Base-by-base conservation (phyloP, 35 echinoderm and acorn worm genomes). In the Strongylocentrotus purpuratus region DNA sequence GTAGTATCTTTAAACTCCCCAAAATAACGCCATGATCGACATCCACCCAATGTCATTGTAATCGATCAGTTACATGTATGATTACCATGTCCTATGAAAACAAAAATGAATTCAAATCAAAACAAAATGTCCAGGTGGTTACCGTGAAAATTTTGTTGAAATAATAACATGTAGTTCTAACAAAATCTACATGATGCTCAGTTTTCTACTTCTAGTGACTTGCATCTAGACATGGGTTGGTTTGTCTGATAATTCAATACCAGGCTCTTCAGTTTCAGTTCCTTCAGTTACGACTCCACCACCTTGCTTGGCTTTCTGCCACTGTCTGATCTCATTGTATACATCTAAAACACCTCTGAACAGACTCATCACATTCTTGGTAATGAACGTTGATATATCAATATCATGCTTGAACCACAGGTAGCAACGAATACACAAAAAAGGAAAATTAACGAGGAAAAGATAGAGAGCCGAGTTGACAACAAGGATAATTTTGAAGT, bases 351-450 rank as follows among this genome's bases (percentile, higher is more conserved):
- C 86, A 33, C 95, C 96, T 48, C 96, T 95, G 28, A 96, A 95
- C 22, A 99, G 88, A 50, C 92, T 91, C 96, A 99, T 97, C 55
- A 99, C 93, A 85, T 99, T 99, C 94, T 99, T 99, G 45, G 98
- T 99, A 33, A 99, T 94, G 86, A 97, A 99, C 2, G 97, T 99
- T 0, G 98, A 97, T 90, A 99, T 94, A 87, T 99, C 96, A 13
- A 96, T 88, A 78, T 97, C 95, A 90, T 99, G 96, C 7, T 41
- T 41, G 35, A 97, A 85, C 98, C 98, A 99, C 18, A 99, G 94
- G 78, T 94, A 94, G 35, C 96, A 86, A 46, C 98, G 88, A 47
- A 99, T 96, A 22, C 58, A 65, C 86, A 99, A 96, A 47, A 99
- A 91, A 33, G 98, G 98, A 20, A 99, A 78, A 46, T 99, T 97